phyloP scores from a whole-genome alignment of 1,140 invertebrate genomes.

The Thrips palmi region DNA sequence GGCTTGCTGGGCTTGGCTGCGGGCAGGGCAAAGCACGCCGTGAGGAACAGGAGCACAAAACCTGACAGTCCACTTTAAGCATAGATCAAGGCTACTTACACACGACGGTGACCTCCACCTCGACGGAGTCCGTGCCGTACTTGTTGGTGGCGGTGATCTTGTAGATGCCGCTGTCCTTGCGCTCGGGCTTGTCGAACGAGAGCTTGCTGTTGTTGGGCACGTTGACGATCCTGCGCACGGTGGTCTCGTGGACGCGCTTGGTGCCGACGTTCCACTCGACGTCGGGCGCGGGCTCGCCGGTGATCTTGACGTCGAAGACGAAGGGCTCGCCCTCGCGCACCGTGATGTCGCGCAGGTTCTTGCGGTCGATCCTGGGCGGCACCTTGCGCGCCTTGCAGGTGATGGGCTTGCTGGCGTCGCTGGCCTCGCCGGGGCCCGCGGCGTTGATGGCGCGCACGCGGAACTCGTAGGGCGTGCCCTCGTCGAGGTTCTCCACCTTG shows the following conservation, averaged over 20 bases:
- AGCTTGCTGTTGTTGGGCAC: conserved; percentile 76
- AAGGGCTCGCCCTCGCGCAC: conserved; percentile 71
- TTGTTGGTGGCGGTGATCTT: conserved; percentile 71
- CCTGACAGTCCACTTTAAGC: neutral
- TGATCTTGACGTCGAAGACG: conserved; percentile 63
- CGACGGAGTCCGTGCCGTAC: conserved; percentile 74
- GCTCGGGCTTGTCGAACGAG: conserved; percentile 57
- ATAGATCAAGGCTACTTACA: conserved; percentile 36
- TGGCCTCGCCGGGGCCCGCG: conserved; percentile 61
- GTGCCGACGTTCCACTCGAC: conserved; percentile 50
- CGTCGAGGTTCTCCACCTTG: conserved; percentile 58
- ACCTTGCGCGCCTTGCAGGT: conserved; percentile 79
- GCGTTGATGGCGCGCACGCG: conserved; percentile 64
- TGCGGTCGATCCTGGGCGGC: conserved; percentile 78
- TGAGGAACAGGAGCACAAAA: too few relatives aligned
- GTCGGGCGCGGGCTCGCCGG: conserved; percentile 67
- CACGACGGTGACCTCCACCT: conserved; percentile 76
- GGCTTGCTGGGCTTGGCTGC: conserved; percentile 79
- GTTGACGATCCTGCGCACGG: conserved; percentile 46
- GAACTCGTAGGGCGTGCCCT: conserved; percentile 77
- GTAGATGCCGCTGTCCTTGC: conserved; percentile 72
- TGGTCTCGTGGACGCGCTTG: conserved; percentile 30
- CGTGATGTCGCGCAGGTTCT: conserved; percentile 52
- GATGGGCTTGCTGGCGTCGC: conserved; percentile 49
- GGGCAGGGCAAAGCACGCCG: too few relatives aligned